These are phyloP conservation scores for Drosophila funebris DNA, from an alignment of 1,140 invertebrate genomes.

Conservation along the genomic window DNA sequence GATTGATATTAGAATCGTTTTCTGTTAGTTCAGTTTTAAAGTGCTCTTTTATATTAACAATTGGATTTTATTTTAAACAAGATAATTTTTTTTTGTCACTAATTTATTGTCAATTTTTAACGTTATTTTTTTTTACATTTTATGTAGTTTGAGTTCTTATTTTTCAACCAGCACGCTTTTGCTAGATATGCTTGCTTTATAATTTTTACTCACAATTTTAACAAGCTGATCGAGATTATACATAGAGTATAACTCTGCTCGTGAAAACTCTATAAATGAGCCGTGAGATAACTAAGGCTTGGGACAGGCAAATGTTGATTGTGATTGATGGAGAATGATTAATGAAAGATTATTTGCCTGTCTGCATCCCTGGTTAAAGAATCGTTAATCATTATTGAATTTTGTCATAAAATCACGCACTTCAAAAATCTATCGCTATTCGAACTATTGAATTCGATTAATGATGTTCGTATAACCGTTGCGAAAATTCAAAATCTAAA, in stretches of 20 bases:
- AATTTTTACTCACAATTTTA: slow-evolving; percentile 1
- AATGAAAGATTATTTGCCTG: slow-evolving; percentile 2
- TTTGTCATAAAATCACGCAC: slow-evolving; percentile 4
- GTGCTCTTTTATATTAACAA: no score
- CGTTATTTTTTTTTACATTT: background rate
- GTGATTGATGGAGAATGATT: background rate
- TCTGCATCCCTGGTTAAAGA: slow-evolving; percentile 8
- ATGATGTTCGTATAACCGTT: slow-evolving; percentile 40
- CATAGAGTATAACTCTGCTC: background rate
- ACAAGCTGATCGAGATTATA: slow-evolving; percentile 25
- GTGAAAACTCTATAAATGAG: slow-evolving; percentile 65
- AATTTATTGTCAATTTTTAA: background rate
- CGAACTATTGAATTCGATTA: slow-evolving; percentile 13
- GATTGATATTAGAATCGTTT: no score
- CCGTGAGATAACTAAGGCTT: background rate
- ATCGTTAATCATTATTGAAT: background rate
- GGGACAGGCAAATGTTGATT: background rate
- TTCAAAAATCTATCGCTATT: slow-evolving; percentile 5
- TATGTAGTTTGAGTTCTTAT: background rate
- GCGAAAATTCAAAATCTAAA: slow-evolving; percentile 10
- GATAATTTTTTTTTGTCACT: background rate
- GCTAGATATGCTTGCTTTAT: slow-evolving; percentile 20
- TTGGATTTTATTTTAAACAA: no score
- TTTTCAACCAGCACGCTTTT: slow-evolving; percentile 40
- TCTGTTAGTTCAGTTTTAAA: no score